phyloP scores from a whole-genome alignment of 2,888 invertebrate genomes.

The Folsomia candida region DNA sequence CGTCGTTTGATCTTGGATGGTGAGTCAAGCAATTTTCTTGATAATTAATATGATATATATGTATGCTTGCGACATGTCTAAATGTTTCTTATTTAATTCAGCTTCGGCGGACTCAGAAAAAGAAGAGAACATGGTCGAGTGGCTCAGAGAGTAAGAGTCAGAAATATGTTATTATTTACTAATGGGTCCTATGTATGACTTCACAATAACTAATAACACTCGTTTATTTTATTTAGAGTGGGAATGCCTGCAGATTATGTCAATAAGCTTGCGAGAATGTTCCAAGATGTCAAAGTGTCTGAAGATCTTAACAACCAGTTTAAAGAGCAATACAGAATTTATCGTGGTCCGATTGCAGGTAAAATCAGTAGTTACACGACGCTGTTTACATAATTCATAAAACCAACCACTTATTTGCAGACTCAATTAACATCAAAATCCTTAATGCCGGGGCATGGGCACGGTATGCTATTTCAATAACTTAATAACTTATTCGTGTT shows the following conservation, averaged over 20 bases:
- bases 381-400: not conserved
- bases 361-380: slow-evolving; percentile 15
- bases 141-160: too few species aligned
- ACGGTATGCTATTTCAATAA: too few species aligned
- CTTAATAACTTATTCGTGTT: too few species aligned
- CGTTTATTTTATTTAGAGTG: too few species aligned
- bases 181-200: too few species aligned
- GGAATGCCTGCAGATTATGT: slow-evolving; percentile 99
- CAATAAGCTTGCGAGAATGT: slow-evolving; percentile 96
- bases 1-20: slow-evolving; percentile 91
- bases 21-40: too few species aligned
- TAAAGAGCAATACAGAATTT: slow-evolving; percentile 69
- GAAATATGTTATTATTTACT: too few species aligned
- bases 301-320: slow-evolving; percentile 95
- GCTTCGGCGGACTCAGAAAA: slow-evolving; percentile 98
- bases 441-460: slow-evolving; percentile 99
- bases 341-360: slow-evolving; percentile 63
- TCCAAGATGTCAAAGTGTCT: slow-evolving; percentile 95
- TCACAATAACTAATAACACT: slow-evolving; percentile 66
- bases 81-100: too few species aligned
- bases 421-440: slow-evolving; percentile 96
- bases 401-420: slow-evolving; percentile 56
- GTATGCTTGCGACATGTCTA: too few species aligned
- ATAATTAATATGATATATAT: too few species aligned
- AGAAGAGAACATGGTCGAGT: slow-evolving; percentile 99